Evolutionary conservation across 2,113 vertebrate species (phyloP), one percentile per base, ranked within the genome.

Genomic region (Silurus meridionalis): DNA sequence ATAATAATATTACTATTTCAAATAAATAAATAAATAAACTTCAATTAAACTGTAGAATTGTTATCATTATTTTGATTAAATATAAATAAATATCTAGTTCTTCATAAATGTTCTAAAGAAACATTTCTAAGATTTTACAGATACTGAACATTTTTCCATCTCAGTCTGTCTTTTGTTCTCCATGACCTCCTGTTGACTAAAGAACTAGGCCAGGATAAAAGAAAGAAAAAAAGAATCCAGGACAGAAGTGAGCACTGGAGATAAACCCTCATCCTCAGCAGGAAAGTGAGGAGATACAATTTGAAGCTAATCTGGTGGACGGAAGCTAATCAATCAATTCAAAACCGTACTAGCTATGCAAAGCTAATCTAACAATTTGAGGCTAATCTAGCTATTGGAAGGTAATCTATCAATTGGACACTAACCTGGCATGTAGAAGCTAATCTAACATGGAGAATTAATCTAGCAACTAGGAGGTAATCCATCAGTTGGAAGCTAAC

Each of bases 151-250:
- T 37, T 37, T 37, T 37, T 15, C 75, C 52, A 17, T 85, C 80
- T 71, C 64, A 46, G 7, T 67, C 58, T 58, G 2, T 67, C 53
- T 52, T 58, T 53, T 60, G 37, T 25, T 48, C 57, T 19, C 25
- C 57, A 64, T 58, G 57, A 53, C 60, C 64, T 83, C 50, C 71
- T 69, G 69, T 48, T 25, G 67, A 23, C 64, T 52, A 48, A 83
- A 55, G 63, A 84, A 87, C 28, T 74, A 64, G 88, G 71, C 37
- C 83, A 83, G 66, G 15, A 83, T 63, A 82, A 87, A 50, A 67
- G 46, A 17, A 50, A 50, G 19, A 3, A 48, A 72, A 50, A 71
- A 50, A 6, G 8, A 48, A 74, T 8, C 17, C 5, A 0, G 28
- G 15, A 13, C 46, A 15, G 19, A 71, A 83, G 46, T 75, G 64